Conservation (phyloP, 2,113 vertebrate genomes). For the Hystrix brachyura region DNA sequence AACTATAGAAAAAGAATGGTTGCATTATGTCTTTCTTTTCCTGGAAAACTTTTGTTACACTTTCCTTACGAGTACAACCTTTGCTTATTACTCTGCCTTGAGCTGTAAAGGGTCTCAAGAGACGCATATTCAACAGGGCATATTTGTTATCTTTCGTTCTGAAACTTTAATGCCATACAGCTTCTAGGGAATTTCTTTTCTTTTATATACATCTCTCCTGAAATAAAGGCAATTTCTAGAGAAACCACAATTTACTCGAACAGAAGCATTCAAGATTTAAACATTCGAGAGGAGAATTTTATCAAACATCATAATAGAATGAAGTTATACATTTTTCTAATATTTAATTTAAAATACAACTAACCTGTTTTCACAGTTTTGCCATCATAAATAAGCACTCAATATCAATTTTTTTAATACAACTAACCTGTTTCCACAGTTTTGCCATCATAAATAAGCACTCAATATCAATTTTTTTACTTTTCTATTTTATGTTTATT, state of each 20-base stretch:
- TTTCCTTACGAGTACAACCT: not conserved
- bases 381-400: no score
- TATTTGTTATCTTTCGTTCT: not conserved
- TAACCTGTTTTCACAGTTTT: not conserved
- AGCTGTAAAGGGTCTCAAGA: not conserved
- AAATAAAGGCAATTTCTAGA: constrained; percentile 31
- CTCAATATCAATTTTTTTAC: not conserved
- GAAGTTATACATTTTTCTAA: not conserved
- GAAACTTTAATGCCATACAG: not conserved
- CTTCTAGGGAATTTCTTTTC: not conserved
- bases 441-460: not conserved
- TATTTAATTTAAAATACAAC: constrained; percentile 7
- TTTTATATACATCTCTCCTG: not conserved
- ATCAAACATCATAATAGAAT: not conserved
- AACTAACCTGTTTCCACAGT: not conserved
- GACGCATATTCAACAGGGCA: not conserved
- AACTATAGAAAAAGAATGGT: not conserved
- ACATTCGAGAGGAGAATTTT: not conserved
- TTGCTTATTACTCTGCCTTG: not conserved
- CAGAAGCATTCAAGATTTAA: not conserved
- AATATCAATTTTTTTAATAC: no score
- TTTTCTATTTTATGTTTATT: not conserved
- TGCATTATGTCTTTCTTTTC: not conserved
- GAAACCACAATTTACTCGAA: not conserved
- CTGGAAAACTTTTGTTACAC: not conserved